Evolutionary conservation across 2,797 vertebrate species (phyloP).

Genomic region (Chrysocyon brachyurus): DNA sequence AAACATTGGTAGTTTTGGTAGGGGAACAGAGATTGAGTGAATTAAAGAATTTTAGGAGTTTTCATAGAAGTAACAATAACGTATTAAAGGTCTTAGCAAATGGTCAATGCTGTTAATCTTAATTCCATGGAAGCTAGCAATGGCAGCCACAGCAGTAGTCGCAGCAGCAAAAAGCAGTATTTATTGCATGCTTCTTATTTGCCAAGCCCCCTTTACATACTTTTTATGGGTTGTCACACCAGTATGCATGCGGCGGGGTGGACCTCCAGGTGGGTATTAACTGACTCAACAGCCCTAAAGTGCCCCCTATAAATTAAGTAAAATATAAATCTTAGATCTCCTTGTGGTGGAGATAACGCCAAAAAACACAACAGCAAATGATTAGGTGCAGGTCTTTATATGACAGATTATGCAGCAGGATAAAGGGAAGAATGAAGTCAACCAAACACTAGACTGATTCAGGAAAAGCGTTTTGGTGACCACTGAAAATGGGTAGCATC

Average conservation of each 20-base stretch:
- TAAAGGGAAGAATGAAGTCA: not conserved
- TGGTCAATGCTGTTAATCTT: not conserved
- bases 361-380: not conserved
- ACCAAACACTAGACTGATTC: not conserved
- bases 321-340: not conserved
- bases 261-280: not conserved
- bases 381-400: not conserved
- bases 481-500: not conserved
- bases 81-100: not conserved
- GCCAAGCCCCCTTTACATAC: not conserved
- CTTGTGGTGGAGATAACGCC: not conserved
- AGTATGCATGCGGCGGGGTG: not conserved
- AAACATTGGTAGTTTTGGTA: not conserved
- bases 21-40: not conserved
- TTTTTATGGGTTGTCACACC: not conserved
- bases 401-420: not conserved
- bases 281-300: not conserved
- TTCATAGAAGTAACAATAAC: not conserved
- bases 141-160: not conserved
- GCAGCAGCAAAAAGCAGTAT: not conserved
- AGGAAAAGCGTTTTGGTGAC: not conserved
- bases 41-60: not conserved
- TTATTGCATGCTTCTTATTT: not conserved
- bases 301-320: not conserved
- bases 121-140: not conserved